Evolutionary conservation across 2,888 invertebrate genomes (phyloP).

Genomic region (Macrosiphum euphorbiae): DNA sequence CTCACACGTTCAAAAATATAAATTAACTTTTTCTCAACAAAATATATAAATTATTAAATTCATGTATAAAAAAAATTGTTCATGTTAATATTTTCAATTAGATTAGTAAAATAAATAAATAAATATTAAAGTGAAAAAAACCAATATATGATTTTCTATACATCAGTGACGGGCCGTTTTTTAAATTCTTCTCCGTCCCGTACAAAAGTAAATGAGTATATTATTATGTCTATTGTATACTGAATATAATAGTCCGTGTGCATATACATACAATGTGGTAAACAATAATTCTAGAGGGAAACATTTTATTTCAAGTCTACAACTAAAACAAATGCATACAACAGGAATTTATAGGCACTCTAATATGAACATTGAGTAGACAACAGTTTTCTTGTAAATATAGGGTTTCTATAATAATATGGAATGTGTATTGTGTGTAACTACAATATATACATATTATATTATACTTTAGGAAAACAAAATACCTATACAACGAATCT

Average conservation of each 20-base stretch:
- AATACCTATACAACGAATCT: conserved; percentile 22
- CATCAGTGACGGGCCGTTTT: conserved; percentile 40
- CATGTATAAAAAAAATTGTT: no score
- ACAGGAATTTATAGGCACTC: conserved; percentile 6
- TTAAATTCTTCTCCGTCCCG: conserved; percentile 37
- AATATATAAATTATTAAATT: neutral
- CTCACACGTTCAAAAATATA: neutral
- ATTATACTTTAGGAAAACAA: conserved; percentile 6
- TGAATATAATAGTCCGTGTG: neutral
- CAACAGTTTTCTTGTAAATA: neutral
- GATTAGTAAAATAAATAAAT: no score
- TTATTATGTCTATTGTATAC: neutral
- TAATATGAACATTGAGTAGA: neutral
- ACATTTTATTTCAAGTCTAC: neutral
- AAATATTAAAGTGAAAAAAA: neutral
- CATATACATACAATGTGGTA: neutral
- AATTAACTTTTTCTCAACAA: neutral
- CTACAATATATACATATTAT: neutral
- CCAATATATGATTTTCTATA: neutral
- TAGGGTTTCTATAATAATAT: neutral
- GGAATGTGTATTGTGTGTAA: neutral
- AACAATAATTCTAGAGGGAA: neutral
- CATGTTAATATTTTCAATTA: no score
- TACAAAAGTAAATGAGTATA: neutral
- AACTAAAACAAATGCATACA: conserved; percentile 19